Conservation (phyloP, 2,113 vertebrate genomes). For the Sarotherodon lohbergeri region DNA sequence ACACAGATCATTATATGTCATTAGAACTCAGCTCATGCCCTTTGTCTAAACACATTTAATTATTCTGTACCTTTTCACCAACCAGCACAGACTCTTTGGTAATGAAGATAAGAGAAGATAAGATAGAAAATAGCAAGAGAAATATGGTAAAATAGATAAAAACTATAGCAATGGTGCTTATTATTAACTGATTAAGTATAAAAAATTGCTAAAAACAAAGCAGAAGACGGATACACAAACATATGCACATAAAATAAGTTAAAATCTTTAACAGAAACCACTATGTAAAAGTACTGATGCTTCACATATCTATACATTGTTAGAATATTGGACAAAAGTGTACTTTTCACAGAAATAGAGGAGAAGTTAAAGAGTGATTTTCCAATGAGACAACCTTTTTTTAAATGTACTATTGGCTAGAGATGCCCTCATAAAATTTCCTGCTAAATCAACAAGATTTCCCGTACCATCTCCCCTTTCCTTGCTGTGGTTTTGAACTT, state of each 20-base stretch:
- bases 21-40: constrained; percentile 39
- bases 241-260: neutral
- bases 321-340: neutral
- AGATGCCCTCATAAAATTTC: neutral
- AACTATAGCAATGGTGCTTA: neutral
- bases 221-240: neutral
- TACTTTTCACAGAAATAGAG: neutral
- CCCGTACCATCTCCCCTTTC: neutral
- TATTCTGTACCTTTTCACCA: neutral
- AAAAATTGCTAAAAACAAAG: neutral
- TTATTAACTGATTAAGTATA: neutral
- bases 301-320: neutral
- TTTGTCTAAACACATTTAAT: constrained; percentile 43
- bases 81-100: neutral
- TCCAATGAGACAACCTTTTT: neutral
- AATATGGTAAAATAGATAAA: neutral
- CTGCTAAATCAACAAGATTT: neutral
- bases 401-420: neutral
- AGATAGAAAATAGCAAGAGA: neutral
- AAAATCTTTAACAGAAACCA: neutral
- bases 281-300: neutral
- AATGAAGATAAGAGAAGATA: neutral
- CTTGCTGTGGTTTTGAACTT: constrained; percentile 8
- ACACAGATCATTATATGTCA: constrained; percentile 58
- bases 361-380: neutral